Conservation (phyloP, 2,888 invertebrate species). For the Agonopterix arenella region DNA sequence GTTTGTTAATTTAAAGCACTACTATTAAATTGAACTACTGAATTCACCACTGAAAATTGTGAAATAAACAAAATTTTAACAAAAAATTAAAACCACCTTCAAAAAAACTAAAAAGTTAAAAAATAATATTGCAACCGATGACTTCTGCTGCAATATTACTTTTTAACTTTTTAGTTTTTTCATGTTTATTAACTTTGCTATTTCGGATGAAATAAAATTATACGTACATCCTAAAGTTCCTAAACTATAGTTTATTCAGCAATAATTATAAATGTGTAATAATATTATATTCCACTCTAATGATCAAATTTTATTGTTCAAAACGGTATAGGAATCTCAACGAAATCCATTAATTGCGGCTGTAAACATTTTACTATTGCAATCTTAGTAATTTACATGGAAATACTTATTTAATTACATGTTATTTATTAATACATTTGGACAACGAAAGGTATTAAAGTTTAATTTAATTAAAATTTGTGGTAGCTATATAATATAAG, state of each 20-base stretch:
- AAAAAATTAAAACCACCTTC: too few species aligned
- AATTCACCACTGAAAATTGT: too few species aligned
- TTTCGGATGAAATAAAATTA: too few species aligned
- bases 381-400: constrained; percentile 7
- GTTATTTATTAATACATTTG: constrained; percentile 10
- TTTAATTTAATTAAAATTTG: not conserved
- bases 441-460: not conserved
- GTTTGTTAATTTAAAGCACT: too few species aligned
- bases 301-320: constrained; percentile 31
- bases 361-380: constrained; percentile 26
- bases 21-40: too few species aligned
- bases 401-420: constrained; percentile 14
- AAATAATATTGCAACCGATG: too few species aligned
- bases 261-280: constrained; percentile 22
- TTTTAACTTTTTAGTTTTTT: too few species aligned
- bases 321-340: constrained; percentile 18
- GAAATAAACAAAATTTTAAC: too few species aligned
- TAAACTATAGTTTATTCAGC: constrained; percentile 6
- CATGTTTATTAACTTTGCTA: too few species aligned
- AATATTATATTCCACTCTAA: constrained; percentile 23
- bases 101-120: too few species aligned
- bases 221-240: too few species aligned
- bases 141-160: too few species aligned
- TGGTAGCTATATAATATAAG: not conserved
- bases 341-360: constrained; percentile 28